These are phyloP conservation scores for Tragelaphus oryx DNA, from an alignment of 2,797 vertebrate genomes.

Conservation along the genomic window DNA sequence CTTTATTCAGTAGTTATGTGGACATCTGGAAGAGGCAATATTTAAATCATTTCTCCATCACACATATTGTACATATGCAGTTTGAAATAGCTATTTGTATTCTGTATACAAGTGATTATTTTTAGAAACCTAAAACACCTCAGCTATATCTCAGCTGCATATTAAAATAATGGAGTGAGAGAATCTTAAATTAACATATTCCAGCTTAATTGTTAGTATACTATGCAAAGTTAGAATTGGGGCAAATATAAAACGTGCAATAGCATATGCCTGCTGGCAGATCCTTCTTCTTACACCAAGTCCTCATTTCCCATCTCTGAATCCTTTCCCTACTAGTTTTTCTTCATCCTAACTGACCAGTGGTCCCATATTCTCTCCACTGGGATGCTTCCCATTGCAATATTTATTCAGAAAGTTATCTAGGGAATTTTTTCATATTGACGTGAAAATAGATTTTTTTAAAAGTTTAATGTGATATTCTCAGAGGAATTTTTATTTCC, in stretches of 20 bases:
- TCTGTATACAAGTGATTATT: neutral
- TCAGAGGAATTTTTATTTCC: neutral
- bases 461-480: neutral
- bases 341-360: neutral
- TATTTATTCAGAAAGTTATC: neutral
- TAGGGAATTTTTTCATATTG: neutral
- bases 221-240: slow-evolving; percentile 36
- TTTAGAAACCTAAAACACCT: slow-evolving; percentile 40
- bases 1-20: neutral
- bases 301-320: neutral
- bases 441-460: neutral
- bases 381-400: neutral
- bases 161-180: slow-evolving; percentile 36
- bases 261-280: neutral
- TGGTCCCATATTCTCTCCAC: neutral
- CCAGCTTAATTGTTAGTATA: neutral
- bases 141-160: neutral
- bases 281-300: neutral
- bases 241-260: neutral
- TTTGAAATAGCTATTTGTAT: slow-evolving; percentile 2
- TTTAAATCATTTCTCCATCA: slow-evolving; percentile 17
- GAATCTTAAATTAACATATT: slow-evolving; percentile 19
- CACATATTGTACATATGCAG: neutral
- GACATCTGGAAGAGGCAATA: neutral
- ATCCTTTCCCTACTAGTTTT: neutral